Evolutionary conservation across 1,140 invertebrate species (phyloP).

Genomic region (Homalodisca vitripennis): DNA sequence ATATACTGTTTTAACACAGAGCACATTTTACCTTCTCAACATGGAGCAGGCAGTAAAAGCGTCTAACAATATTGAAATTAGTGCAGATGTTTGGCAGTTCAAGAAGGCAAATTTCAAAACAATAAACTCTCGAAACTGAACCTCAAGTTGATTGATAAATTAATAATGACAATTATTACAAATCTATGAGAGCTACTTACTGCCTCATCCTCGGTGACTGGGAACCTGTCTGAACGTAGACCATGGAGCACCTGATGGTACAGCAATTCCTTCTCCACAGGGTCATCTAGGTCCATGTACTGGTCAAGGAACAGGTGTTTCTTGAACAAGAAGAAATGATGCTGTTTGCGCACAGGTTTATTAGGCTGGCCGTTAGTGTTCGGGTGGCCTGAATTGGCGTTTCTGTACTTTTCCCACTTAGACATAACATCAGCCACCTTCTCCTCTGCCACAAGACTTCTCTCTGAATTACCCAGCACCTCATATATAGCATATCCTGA

Average conservation of each 20-base stretch:
- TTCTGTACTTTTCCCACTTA: conserved; percentile 88
- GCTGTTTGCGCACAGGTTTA: conserved; percentile 46
- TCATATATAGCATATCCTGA: conserved; percentile 58
- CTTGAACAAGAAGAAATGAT: conserved; percentile 77
- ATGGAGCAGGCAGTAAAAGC: too few relatives aligned
- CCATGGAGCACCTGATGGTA: conserved; percentile 93
- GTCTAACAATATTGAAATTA: too few relatives aligned
- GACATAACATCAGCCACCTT: conserved; percentile 93
- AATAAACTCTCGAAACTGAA: too few relatives aligned
- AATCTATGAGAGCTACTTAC: too few relatives aligned
- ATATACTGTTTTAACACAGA: too few relatives aligned
- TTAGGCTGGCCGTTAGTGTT: conserved; percentile 44
- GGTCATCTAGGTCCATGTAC: conserved; percentile 80
- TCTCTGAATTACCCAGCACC: conserved; percentile 76
- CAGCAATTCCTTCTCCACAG: conserved; percentile 93
- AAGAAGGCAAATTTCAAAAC: too few relatives aligned
- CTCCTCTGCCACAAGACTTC: conserved; percentile 79
- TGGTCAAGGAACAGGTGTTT: conserved; percentile 91
- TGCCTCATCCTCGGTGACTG: conserved; percentile 44
- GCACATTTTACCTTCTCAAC: too few relatives aligned
- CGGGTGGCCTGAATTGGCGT: conserved; percentile 52
- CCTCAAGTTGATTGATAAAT: too few relatives aligned
- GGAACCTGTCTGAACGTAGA: conserved; percentile 78
- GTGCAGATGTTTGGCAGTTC: too few relatives aligned
- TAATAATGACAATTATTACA: too few relatives aligned